Evolutionary conservation across 2,888 invertebrate genomes (phyloP).

Genomic region (Lycia hirtaria): DNA sequence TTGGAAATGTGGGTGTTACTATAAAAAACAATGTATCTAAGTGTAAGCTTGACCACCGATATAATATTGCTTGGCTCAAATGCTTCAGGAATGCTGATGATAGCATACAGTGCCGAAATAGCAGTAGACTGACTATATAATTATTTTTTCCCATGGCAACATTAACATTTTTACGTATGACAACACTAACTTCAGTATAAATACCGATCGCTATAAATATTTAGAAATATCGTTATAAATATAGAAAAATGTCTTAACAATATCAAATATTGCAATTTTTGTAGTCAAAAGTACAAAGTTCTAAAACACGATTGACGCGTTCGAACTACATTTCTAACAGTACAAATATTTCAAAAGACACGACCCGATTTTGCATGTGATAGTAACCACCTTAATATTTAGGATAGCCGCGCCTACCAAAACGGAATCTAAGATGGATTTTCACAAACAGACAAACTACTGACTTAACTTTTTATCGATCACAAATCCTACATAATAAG

Average conservation of each 20-base stretch:
- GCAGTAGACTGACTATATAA: slow-evolving; percentile 48
- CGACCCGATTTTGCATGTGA: background rate
- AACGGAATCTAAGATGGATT: too few species aligned
- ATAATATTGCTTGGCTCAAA: slow-evolving; percentile 56
- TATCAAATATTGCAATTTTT: slow-evolving; percentile 7
- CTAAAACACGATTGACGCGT: slow-evolving; percentile 15
- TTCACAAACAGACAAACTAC: background rate
- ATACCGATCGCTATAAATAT: slow-evolving; percentile 18
- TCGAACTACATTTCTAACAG: slow-evolving; percentile 1
- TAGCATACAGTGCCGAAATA: slow-evolving; percentile 53
- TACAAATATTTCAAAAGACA: slow-evolving; percentile 2
- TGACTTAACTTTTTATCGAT: too few species aligned
- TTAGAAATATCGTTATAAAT: slow-evolving; percentile 26
- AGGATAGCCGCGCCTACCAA: background rate
- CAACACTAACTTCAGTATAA: slow-evolving; percentile 31
- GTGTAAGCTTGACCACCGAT: slow-evolving; percentile 44
- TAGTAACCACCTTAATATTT: too few species aligned
- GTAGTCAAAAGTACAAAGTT: slow-evolving; percentile 10
- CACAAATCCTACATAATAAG: too few species aligned
- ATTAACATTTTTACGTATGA: slow-evolving; percentile 27
- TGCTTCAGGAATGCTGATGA: slow-evolving; percentile 65
- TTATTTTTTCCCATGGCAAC: slow-evolving; percentile 21
- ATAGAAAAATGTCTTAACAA: slow-evolving; percentile 27
- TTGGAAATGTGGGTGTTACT: slow-evolving; percentile 22
- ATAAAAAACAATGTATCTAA: slow-evolving; percentile 43